Evolutionary conservation across 37 sponge, comb jelly and placozoan genomes (phyloP).

Genomic region (Cladorhizidae sp.): DNA sequence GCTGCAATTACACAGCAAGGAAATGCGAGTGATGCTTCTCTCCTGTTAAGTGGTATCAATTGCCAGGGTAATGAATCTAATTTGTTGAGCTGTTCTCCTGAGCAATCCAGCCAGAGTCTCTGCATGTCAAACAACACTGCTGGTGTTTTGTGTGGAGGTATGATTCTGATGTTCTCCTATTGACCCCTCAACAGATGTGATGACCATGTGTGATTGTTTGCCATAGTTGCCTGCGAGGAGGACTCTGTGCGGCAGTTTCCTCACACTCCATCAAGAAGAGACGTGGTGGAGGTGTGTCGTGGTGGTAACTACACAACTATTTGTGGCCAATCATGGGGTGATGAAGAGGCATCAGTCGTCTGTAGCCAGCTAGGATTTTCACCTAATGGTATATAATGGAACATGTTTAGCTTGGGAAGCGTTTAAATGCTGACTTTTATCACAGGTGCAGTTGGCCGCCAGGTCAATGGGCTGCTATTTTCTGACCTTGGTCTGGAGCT

Average conservation of each 20-base stretch:
- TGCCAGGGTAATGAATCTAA: not conserved
- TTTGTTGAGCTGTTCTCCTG: not conserved
- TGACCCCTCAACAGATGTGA: too few species aligned
- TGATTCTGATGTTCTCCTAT: not conserved
- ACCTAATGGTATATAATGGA: conserved; percentile 8
- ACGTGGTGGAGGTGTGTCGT: conserved; percentile 13
- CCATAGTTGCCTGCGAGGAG: not conserved
- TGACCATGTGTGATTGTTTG: not conserved
- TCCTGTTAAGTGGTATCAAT: not conserved
- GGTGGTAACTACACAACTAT: not conserved
- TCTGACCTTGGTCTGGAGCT: not conserved
- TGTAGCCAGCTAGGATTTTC: conserved; percentile 39
- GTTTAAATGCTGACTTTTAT: not conserved
- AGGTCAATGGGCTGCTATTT: not conserved
- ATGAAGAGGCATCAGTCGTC: conserved; percentile 23
- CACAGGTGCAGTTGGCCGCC: not conserved
- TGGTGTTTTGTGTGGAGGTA: not conserved
- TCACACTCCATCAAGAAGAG: not conserved
- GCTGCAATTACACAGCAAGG: not conserved
- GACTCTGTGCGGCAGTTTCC: not conserved
- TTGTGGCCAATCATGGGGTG: conserved; percentile 23
- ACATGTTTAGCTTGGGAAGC: not conserved
- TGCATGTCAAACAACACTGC: not conserved
- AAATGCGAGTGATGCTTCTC: not conserved
- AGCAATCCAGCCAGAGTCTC: not conserved